Evolutionary conservation across 53 echinoderm and acorn worm species (phyloP), one percentile per base, ranked within the genome.

Genomic region (Luidia sarsii): DNA sequence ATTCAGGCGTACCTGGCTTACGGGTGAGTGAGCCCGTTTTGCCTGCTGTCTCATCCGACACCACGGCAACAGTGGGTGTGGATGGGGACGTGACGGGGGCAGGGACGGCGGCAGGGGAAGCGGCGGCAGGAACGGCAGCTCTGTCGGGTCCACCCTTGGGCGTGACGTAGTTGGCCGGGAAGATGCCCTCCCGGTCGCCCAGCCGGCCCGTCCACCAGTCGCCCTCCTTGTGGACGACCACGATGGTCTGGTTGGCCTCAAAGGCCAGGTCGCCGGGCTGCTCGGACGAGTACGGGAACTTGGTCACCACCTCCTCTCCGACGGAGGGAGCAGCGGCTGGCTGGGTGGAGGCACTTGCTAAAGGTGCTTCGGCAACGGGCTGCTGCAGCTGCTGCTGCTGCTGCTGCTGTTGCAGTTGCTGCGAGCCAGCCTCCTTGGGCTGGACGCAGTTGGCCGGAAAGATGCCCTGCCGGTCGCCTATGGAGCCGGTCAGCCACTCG

Each of bases 171-270:
- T 94, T 94, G 28, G 91, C 83, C 8, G 94, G 94, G 71, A 94
- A 94, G 34, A 89, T 88, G 22, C 94, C 94, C 25, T 92, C 89
- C 84, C 77, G 73, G n/a, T 86, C 88, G 0, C 92, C 92, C 27
- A 95, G 68, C 60, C 57, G 39, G 3, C 95, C 95, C 20, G 89
- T 92, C 95, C 95, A 95, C 95, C 95, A 95, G 41, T 95, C 92
- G 15, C 92, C 95, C 10, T 95, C 95, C 52, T 89, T 95, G 64
- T 84, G 80, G 33, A 60, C 54, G 6, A 95, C 95, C 0, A 29
- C 53, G 70, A 92, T 81, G 38, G 63, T 81, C 49, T 91, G 80
- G 27, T 86, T 87, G 0, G 88, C 91, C 32, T 83, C 81, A 48
- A 95, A 95, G 23, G 38, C 34, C 21, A 95, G 80, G 77, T 95